Percentiles rank a stretch among this genome's conserved stretches.
Evolutionary conservation across 2,113 vertebrate genomes (phyloP).

Genomic region (Ammodytes dubius): DNA sequence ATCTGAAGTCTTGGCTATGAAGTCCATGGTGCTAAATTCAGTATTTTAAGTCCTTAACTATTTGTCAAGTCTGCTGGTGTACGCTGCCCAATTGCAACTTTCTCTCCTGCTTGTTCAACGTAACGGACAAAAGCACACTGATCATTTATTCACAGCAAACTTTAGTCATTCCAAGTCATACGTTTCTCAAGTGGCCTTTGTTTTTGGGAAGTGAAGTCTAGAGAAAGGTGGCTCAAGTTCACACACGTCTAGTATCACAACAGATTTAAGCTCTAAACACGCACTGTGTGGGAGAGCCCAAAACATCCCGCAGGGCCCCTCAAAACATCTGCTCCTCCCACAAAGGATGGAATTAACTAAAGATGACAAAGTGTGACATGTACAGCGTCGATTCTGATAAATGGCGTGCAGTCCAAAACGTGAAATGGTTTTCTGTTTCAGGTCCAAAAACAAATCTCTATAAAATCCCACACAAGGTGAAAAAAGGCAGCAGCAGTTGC

Average conservation of each 20-base stretch:
- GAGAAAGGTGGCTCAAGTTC: slow-evolving; percentile 1
- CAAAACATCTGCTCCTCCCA: neutral
- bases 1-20: neutral
- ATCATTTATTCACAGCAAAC: neutral
- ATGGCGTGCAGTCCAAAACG: neutral
- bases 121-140: neutral
- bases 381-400: neutral
- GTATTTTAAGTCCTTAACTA: neutral
- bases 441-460: slow-evolving; percentile 24
- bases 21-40: neutral
- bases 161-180: slow-evolving; percentile 5
- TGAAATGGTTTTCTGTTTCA: neutral
- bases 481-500: neutral
- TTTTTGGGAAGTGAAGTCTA: neutral
- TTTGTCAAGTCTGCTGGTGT: neutral
- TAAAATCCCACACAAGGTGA: neutral
- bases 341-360: neutral
- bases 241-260: slow-evolving; percentile 1
- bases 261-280: neutral
- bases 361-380: slow-evolving; percentile 12
- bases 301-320: slow-evolving; percentile 22
- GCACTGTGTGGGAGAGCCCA: neutral
- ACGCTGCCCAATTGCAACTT: neutral
- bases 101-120: neutral
- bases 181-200: too few species aligned